phyloP scores from a whole-genome alignment of 1,140 invertebrate species.

The Panagrolaimus sp. region DNA sequence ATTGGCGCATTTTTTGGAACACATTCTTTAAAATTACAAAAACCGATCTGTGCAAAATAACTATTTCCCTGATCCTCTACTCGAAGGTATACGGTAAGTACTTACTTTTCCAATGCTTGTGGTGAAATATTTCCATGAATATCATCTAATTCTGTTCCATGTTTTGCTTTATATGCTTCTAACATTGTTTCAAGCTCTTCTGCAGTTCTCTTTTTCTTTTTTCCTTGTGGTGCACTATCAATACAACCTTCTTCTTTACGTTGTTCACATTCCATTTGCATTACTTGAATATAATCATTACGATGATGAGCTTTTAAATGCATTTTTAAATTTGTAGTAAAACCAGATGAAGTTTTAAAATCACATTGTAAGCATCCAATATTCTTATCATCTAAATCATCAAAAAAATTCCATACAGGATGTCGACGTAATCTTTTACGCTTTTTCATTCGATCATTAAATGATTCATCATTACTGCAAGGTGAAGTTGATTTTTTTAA shows the following conservation, averaged over 20 bases:
- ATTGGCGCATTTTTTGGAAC: no score
- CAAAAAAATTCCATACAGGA: not conserved
- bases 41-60: no score
- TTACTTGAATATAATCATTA: not conserved
- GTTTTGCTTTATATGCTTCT: not conserved
- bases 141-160: not conserved
- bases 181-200: conserved; percentile 3
- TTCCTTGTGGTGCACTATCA: not conserved
- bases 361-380: not conserved
- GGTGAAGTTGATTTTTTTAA: no score
- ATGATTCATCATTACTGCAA: no score
- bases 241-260: not conserved
- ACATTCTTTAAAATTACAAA: no score
- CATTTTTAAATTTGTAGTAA: not conserved
- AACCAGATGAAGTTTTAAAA: not conserved
- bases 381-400: not conserved
- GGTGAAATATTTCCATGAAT: not conserved
- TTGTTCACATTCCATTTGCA: not conserved
- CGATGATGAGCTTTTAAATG: not conserved
- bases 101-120: not conserved
- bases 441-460: not conserved
- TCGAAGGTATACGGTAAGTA: no score
- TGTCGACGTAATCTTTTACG: not conserved
- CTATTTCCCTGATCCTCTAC: no score
- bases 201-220: not conserved